A percentile compares a stretch with the other conserved stretches of the same genome.
These are phyloP conservation scores for Caenorhabditis sp. DNA, from an alignment of 2,888 invertebrate species.

Conservation along the genomic window DNA sequence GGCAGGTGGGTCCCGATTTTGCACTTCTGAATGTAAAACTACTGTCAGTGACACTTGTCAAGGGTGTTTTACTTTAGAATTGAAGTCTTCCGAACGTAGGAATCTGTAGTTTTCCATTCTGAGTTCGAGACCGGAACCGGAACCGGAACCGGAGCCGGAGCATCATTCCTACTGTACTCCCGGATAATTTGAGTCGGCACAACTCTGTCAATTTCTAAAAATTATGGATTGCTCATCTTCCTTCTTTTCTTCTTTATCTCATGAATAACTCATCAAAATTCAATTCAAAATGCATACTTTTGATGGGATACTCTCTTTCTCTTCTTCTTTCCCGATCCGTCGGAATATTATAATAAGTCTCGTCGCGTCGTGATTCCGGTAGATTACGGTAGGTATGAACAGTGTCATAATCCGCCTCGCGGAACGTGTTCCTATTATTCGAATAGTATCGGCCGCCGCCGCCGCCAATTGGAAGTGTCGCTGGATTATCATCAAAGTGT, in stretches of 20 bases:
- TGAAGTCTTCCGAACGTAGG: constrained; percentile 47
- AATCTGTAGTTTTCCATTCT: constrained; percentile 49
- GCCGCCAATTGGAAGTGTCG: constrained; percentile 3
- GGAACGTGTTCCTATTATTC: constrained; percentile 44
- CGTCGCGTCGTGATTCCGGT: constrained; percentile 15
- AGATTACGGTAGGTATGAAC: constrained; percentile 43
- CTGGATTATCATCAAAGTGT: constrained; percentile 55
- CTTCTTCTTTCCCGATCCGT: constrained; percentile 10
- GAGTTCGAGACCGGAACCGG: too few relatives aligned
- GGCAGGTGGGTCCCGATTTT: constrained; percentile 10
- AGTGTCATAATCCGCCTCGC: constrained; percentile 48
- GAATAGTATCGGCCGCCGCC: constrained; percentile 28
- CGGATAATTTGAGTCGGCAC: constrained; percentile 42
- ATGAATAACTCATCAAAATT: neutral
- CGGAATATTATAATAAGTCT: constrained; percentile 28
- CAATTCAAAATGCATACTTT: constrained; percentile 9
- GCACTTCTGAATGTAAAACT: constrained; percentile 5
- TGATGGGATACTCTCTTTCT: constrained; percentile 39
- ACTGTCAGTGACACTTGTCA: neutral
- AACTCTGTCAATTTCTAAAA: constrained; percentile 48
- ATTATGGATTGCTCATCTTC: neutral
- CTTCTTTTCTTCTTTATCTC: neutral
- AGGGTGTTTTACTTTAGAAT: constrained; percentile 42
- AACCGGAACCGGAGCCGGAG: neutral
- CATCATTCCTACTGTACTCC: constrained; percentile 26